Conservation (phyloP, 2,888 invertebrate species). For the Epistrophe eligans region DNA sequence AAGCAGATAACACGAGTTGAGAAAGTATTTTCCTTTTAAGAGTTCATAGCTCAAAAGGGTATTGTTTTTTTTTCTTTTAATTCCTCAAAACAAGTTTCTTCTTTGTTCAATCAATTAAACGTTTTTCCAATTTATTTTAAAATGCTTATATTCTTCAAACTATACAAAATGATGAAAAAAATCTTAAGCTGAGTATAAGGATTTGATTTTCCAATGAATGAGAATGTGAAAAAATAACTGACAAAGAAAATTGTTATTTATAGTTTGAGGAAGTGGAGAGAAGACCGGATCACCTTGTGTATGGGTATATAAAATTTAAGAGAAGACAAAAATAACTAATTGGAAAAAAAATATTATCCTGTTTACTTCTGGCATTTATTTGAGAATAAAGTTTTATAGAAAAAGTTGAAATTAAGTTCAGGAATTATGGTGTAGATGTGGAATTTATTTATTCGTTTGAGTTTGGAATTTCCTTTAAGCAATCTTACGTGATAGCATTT, state of each 20-base stretch:
- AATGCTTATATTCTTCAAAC: background rate
- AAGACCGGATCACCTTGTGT: background rate
- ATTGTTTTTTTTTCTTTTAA: conserved; percentile 2
- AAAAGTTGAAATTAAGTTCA: background rate
- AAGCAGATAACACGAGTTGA: conserved; percentile 14
- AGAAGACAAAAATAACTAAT: background rate
- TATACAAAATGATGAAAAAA: background rate
- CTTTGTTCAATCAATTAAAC: conserved; percentile 13
- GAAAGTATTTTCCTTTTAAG: conserved; percentile 12
- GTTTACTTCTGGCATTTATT: background rate
- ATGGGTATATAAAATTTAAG: background rate
- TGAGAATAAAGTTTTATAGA: background rate
- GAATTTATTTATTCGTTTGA: too few relatives aligned
- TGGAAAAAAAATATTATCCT: background rate
- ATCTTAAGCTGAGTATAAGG: background rate
- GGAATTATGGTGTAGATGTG: too few relatives aligned
- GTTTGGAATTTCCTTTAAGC: too few relatives aligned
- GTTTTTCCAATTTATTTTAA: conserved; percentile 15
- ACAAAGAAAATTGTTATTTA: background rate
- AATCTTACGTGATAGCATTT: too few relatives aligned
- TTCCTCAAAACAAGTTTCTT: background rate
- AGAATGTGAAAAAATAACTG: background rate
- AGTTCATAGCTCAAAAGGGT: conserved; percentile 25
- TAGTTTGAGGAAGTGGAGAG: background rate
- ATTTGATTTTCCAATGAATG: background rate